A percentile compares a stretch with the other conserved stretches of the same genome.
phyloP scores from a whole-genome alignment of 1,140 invertebrate species.

The Paraescarpia echinospica region DNA sequence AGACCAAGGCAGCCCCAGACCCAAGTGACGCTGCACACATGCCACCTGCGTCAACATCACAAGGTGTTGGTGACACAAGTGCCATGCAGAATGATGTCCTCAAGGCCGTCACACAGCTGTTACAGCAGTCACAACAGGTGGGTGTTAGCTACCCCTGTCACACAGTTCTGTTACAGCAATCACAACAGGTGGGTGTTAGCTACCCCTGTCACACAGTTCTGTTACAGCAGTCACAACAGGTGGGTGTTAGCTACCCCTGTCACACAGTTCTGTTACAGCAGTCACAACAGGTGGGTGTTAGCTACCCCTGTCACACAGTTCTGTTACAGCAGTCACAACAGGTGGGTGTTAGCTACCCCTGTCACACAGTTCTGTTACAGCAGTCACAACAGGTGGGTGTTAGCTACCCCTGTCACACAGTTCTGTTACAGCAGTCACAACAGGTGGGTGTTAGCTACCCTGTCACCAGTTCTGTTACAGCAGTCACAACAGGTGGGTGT shows the following conservation, averaged over 20 bases:
- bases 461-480: too few relatives aligned
- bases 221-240: slow-evolving; percentile 52
- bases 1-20: not conserved
- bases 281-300: not conserved
- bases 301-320: slow-evolving; percentile 47
- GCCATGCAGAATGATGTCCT: slow-evolving; percentile 50
- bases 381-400: slow-evolving; percentile 10
- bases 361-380: too few relatives aligned
- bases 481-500: not conserved
- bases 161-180: not conserved
- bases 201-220: slow-evolving; percentile 48
- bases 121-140: slow-evolving; percentile 54
- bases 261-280: too few relatives aligned
- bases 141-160: not conserved
- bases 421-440: slow-evolving; percentile 53
- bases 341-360: slow-evolving; percentile 36
- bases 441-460: slow-evolving; percentile 37
- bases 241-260: slow-evolving; percentile 29
- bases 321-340: slow-evolving; percentile 52
- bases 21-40: not conserved
- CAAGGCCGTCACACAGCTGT: slow-evolving; percentile 53
- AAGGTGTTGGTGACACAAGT: not conserved
- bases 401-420: slow-evolving; percentile 40
- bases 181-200: not conserved
- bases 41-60: slow-evolving; percentile 30